phyloP scores from a whole-genome alignment of 1,140 invertebrate species.

The Apocrypta bakeri region DNA sequence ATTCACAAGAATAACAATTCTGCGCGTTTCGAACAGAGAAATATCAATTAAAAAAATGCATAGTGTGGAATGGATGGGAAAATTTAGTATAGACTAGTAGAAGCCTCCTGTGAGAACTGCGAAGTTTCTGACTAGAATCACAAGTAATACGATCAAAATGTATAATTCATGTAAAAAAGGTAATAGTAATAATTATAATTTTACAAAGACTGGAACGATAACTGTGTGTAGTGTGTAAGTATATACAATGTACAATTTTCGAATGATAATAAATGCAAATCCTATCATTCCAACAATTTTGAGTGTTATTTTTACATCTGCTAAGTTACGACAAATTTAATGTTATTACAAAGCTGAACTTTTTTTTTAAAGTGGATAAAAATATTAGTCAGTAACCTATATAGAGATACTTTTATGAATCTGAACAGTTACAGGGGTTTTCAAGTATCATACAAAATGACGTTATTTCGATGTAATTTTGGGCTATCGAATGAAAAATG shows the following conservation, averaged over 20 bases:
- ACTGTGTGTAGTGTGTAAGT: constrained; percentile 57
- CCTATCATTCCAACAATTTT: constrained; percentile 51
- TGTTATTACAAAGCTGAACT: no score
- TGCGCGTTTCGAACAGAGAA: no score
- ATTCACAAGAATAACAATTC: no score
- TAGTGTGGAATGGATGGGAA: neutral
- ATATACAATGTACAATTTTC: constrained; percentile 55
- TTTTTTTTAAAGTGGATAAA: no score
- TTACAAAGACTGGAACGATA: constrained; percentile 54
- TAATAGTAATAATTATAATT: constrained; percentile 31
- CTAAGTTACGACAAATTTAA: no score
- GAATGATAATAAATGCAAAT: constrained; percentile 57
- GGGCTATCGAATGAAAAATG: no score
- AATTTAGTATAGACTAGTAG: neutral
- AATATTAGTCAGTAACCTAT: no score
- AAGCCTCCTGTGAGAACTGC: neutral
- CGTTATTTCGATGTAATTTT: no score
- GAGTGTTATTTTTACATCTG: no score
- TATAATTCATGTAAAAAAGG: constrained; percentile 6
- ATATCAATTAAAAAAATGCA: neutral
- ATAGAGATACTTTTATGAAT: no score
- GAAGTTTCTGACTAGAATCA: constrained; percentile 6
- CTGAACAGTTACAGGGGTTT: no score
- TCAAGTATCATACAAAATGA: no score
- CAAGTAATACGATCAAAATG: constrained; percentile 6